These are phyloP conservation scores for Sebastolobus altivelis DNA, from an alignment of 2,797 vertebrate genomes.

Conservation along the genomic window DNA sequence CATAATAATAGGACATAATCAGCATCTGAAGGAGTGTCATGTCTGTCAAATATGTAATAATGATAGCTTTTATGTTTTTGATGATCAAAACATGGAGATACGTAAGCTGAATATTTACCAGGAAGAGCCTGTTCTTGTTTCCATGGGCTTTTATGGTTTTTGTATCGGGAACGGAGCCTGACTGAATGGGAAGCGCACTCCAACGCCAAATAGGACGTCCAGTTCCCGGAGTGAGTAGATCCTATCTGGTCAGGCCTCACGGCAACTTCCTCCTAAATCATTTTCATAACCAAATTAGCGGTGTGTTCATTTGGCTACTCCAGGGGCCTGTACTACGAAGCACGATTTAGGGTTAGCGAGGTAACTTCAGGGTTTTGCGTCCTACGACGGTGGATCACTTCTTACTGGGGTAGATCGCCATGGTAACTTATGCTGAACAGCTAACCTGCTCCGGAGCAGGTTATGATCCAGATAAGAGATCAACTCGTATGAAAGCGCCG, in stretches of 20 bases:
- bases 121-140: constrained; percentile 14
- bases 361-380: too few relatives aligned
- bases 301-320: background rate
- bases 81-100: background rate
- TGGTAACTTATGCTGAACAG: too few relatives aligned
- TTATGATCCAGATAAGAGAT: too few relatives aligned
- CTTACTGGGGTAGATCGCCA: too few relatives aligned
- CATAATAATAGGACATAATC: background rate
- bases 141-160: constrained; percentile 55
- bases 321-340: too few relatives aligned
- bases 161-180: constrained; percentile 49
- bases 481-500: too few relatives aligned
- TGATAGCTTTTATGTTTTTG: background rate
- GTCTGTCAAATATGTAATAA: background rate
- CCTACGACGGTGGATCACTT: too few relatives aligned
- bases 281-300: background rate
- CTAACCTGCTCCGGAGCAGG: too few relatives aligned
- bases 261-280: constrained; percentile 64
- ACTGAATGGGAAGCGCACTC: constrained; percentile 73
- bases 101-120: constrained; percentile 44
- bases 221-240: constrained; percentile 69
- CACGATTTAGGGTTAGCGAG: too few relatives aligned
- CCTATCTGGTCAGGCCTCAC: constrained; percentile 41
- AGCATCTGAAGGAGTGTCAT: background rate
- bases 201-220: constrained; percentile 70